These are phyloP conservation scores for Orchesella flavescens DNA, from an alignment of 2,888 invertebrate species.

Conservation along the genomic window DNA sequence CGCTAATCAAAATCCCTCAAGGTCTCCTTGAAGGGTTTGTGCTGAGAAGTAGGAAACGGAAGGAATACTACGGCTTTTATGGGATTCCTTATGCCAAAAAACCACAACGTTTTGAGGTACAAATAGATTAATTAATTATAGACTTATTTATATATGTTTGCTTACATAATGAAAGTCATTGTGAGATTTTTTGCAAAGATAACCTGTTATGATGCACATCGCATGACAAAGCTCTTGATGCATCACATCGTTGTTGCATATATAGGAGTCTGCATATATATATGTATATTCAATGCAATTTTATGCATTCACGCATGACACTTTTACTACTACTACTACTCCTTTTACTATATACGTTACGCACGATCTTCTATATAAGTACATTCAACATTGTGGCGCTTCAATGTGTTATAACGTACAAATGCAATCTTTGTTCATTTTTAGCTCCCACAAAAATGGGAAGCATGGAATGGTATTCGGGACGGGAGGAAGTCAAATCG, in stretches of 20 bases:
- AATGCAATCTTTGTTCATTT: background rate
- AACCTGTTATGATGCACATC: too few relatives aligned
- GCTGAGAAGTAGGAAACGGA: conserved; percentile 48
- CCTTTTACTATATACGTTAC: too few relatives aligned
- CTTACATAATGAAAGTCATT: background rate
- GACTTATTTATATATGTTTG: background rate
- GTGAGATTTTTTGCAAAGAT: background rate
- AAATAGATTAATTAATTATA: background rate
- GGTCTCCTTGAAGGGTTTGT: conserved; percentile 63
- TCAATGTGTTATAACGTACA: too few relatives aligned
- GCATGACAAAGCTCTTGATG: background rate
- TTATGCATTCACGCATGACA: background rate
- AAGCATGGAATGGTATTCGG: conserved; percentile 62
- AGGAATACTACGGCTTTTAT: conserved; percentile 56
- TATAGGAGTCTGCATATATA: too few relatives aligned
- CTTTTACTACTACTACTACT: too few relatives aligned
- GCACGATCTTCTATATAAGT: too few relatives aligned
- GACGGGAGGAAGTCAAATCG: conserved; percentile 55
- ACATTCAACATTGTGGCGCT: too few relatives aligned
- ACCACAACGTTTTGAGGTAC: conserved; percentile 64
- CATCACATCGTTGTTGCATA: too few relatives aligned
- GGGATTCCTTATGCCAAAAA: conserved; percentile 63
- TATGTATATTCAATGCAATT: too few relatives aligned
- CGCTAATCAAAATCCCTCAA: conserved; percentile 57
- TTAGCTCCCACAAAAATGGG: conserved; percentile 59